Evolutionary conservation across 2,888 invertebrate genomes (phyloP).

Genomic region (Nemurella pictetii): DNA sequence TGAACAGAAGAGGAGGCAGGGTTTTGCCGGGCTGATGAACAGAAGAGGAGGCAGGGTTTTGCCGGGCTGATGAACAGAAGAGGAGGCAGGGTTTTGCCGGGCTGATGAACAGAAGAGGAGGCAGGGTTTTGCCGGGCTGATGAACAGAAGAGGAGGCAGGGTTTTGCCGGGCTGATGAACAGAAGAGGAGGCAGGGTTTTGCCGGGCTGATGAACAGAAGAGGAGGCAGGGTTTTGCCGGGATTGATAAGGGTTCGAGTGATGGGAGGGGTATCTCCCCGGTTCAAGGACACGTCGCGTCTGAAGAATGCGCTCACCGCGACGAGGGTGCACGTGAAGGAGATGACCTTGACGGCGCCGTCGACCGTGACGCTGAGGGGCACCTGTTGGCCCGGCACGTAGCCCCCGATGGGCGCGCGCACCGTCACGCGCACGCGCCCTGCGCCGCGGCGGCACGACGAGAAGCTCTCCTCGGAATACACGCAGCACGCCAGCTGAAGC

Average conservation of each 20-base stretch:
- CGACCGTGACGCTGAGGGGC: neutral
- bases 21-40: too few species aligned
- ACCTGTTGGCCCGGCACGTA: neutral
- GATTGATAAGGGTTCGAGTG: neutral
- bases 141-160: neutral
- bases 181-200: neutral
- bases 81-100: too few species aligned
- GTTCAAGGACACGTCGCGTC: neutral
- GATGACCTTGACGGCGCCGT: neutral
- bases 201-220: too few species aligned
- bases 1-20: too few species aligned
- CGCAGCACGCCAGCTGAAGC: neutral
- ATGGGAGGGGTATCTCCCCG: neutral
- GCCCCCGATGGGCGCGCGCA: neutral
- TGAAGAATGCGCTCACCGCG: neutral
- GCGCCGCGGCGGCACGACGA: neutral
- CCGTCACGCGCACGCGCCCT: neutral
- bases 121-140: too few species aligned
- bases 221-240: neutral
- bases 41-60: too few species aligned
- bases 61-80: too few species aligned
- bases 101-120: too few species aligned
- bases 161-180: neutral
- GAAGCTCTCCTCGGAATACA: neutral
- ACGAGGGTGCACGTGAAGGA: neutral